Evolutionary conservation across 1,140 invertebrate genomes (phyloP), one percentile per base, ranked within the genome.

Genomic region (Zaprionus nigranus): DNA sequence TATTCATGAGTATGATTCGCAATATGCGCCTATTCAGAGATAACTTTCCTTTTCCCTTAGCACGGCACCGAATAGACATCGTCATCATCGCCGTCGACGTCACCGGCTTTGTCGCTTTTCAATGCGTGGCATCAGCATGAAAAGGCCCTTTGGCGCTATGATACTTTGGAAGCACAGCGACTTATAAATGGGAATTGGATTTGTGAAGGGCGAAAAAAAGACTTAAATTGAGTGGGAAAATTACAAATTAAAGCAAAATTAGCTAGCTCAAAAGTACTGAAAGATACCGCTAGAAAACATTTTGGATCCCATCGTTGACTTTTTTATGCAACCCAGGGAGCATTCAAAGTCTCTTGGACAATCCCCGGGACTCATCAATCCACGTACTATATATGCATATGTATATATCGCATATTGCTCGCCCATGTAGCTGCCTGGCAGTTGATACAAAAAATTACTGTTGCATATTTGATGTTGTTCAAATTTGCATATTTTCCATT

Each of bases 401-500:
- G 5, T 51, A 20, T n/a, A 6, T 40, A n/a, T 40, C 15, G 15
- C n/a, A 7, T n/a, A 13, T 11, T 58, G 34, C 36, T 40, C 43
- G 34, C 51, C 15, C 53, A 59, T 67, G 56, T 5, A 13, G 24
- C 56, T 64, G 30, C 34, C 36, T 20, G 54, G 49, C 58, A 65
- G 65, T 70, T 81, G 75, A 78, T 75, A 60, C 75, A 78, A 78
- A 85, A 88, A 83, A 77, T 81, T 90, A 81, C 81, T 82, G 84
- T 81, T 87, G 85, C 85, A 88, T 88, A 90, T 85, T 90, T 88
- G 85, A 88, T 90, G 85, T 79, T 64, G 85, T 72, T 79, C 85
- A 88, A 88, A 88, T 88, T 88, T 88, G 82, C 78, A 88, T 88
- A 79, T 70, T 75, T 74, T 62, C 24, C 71, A 78, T 75, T 71